These are phyloP conservation scores for Gisinianus flammeolus DNA, from an alignment of 2,888 invertebrate species.

Conservation along the genomic window DNA sequence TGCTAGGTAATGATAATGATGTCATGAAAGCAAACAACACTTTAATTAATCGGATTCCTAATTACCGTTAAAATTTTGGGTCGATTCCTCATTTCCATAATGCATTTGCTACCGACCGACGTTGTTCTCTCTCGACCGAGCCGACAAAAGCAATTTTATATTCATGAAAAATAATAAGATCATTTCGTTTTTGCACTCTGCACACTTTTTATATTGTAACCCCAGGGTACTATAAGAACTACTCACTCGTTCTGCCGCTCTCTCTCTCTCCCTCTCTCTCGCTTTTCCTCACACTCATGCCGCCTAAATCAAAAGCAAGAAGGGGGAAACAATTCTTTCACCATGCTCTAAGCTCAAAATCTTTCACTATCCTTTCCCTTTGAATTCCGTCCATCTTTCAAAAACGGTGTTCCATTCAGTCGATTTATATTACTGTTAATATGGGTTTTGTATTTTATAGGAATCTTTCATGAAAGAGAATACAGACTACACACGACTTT, in stretches of 20 bases:
- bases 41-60: constrained; percentile 47
- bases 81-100: constrained; percentile 46
- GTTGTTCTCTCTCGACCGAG: not conserved
- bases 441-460: constrained; percentile 3
- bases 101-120: constrained; percentile 27
- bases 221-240: constrained; percentile 26
- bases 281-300: constrained; percentile 14
- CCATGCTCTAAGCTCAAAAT: constrained; percentile 30
- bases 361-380: constrained; percentile 38
- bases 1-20: constrained; percentile 33
- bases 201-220: constrained; percentile 24
- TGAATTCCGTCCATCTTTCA: constrained; percentile 28
- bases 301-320: constrained; percentile 31
- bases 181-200: constrained; percentile 24
- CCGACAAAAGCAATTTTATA: constrained; percentile 39
- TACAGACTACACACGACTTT: not conserved
- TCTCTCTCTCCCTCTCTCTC: constrained; percentile 12
- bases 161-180: constrained; percentile 43
- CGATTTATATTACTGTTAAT: constrained; percentile 19
- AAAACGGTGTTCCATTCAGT: constrained; percentile 28
- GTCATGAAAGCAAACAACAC: constrained; percentile 41
- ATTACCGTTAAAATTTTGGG: constrained; percentile 42
- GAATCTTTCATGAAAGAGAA: not conserved
- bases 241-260: not conserved
- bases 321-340: constrained; percentile 38